Evolutionary conservation across 2,797 vertebrate genomes (phyloP).

Genomic region (Hirundo rustica): DNA sequence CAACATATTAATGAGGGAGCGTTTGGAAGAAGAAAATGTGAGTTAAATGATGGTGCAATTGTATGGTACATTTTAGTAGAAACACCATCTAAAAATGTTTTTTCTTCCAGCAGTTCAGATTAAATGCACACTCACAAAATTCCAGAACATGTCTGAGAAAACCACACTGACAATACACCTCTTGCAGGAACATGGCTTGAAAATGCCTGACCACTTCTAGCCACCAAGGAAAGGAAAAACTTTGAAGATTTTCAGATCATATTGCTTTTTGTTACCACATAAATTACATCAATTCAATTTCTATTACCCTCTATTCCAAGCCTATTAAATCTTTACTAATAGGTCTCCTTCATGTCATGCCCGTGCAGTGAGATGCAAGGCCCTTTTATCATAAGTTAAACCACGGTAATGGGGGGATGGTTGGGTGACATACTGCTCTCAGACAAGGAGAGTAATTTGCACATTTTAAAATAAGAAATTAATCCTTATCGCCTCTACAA

Average conservation of each 20-base stretch:
- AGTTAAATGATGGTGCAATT: neutral
- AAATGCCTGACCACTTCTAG: constrained; percentile 6
- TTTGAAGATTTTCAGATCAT: constrained; percentile 54
- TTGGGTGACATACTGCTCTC: constrained; percentile 36
- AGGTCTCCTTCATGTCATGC: constrained; percentile 68
- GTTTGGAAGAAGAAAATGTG: neutral
- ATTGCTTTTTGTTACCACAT: constrained; percentile 30
- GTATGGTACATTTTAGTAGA: neutral
- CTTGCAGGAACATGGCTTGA: neutral
- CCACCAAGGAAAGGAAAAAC: neutral
- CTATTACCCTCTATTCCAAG: constrained; percentile 64
- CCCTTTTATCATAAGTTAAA: constrained; percentile 68
- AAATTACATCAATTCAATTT: constrained; percentile 71
- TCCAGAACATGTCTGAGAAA: neutral
- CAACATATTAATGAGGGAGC: neutral
- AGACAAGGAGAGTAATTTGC: constrained; percentile 66
- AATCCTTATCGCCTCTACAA: constrained; percentile 45
- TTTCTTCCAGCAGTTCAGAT: neutral
- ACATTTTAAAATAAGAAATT: constrained; percentile 72
- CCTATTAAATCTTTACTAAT: constrained; percentile 72
- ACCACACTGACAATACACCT: neutral
- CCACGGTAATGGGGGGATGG: neutral
- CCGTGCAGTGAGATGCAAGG: constrained; percentile 27
- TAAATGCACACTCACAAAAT: neutral
- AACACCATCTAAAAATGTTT: neutral